Evolutionary conservation across 2,797 vertebrate species (phyloP).

Genomic region (Characodon lateralis): DNA sequence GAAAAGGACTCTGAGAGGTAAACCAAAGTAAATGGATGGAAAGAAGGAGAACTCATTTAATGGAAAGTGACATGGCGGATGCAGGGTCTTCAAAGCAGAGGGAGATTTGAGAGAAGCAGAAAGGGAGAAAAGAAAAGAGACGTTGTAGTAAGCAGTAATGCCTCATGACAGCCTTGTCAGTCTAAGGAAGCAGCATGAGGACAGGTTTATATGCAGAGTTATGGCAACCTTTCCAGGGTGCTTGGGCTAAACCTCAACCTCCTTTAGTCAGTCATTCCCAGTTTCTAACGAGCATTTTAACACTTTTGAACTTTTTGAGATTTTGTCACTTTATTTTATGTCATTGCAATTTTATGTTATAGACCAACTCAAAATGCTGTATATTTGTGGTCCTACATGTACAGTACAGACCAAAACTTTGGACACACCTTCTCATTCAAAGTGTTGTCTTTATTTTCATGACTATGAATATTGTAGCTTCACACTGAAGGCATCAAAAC

Average conservation of each 20-base stretch:
- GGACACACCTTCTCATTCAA: too few species aligned
- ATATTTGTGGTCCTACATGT: not conserved
- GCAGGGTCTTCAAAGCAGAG: constrained; percentile 36
- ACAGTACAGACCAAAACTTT: too few species aligned
- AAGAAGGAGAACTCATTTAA: constrained; percentile 47
- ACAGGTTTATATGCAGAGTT: constrained; percentile 51
- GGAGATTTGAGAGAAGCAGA: constrained; percentile 24
- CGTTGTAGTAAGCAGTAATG: constrained; percentile 50
- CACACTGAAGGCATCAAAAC: too few species aligned
- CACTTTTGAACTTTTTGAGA: not conserved
- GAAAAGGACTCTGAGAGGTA: constrained; percentile 57
- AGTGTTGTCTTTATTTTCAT: too few species aligned
- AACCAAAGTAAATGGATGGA: constrained; percentile 52
- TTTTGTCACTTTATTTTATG: not conserved
- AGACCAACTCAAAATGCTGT: not conserved
- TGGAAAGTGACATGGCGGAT: constrained; percentile 51
- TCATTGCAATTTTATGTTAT: not conserved
- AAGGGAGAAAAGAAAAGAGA: constrained; percentile 13
- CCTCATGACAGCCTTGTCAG: constrained; percentile 53
- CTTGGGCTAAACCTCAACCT: constrained; percentile 17
- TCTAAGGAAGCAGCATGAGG: constrained; percentile 41
- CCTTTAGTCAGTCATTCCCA: constrained; percentile 23
- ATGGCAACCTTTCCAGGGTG: constrained; percentile 27
- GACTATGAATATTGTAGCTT: too few species aligned
- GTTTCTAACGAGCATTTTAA: constrained; percentile 6